A percentile compares a stretch with the other conserved stretches of the same genome.
phyloP scores from a whole-genome alignment of 2,888 invertebrate species.

The Gymnosoma rotundatum region DNA sequence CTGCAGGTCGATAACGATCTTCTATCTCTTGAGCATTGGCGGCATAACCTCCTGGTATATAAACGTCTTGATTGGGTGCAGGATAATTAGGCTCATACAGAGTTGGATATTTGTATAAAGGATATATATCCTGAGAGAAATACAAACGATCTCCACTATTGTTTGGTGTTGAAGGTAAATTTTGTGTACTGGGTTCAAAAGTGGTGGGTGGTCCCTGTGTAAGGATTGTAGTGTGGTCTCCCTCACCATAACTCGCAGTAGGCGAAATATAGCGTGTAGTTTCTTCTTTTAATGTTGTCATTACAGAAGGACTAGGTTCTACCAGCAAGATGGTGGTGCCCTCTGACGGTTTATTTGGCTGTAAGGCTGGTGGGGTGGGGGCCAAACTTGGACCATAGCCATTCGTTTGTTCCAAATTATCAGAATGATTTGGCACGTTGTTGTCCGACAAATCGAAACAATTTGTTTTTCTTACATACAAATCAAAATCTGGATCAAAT shows the following conservation, averaged over 20 bases:
- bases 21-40: constrained; percentile 80
- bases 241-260: constrained; percentile 69
- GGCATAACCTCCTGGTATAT: constrained; percentile 81
- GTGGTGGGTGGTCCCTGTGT: constrained; percentile 68
- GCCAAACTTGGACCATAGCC: constrained; percentile 68
- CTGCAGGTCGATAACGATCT: constrained; percentile 77
- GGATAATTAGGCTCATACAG: constrained; percentile 82
- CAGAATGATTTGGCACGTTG: constrained; percentile 74
- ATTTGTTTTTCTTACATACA: constrained; percentile 84
- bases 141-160: constrained; percentile 78
- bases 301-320: constrained; percentile 76
- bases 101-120: constrained; percentile 81
- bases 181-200: constrained; percentile 63
- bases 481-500: constrained; percentile 85
- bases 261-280: constrained; percentile 69
- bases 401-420: constrained; percentile 49
- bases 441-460: constrained; percentile 82
- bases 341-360: constrained; percentile 75
- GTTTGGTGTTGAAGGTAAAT: constrained; percentile 64
- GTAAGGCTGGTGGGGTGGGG: constrained; percentile 74
- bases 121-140: constrained; percentile 81
- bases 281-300: constrained; percentile 60
- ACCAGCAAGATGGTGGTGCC: constrained; percentile 77
- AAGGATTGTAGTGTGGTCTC: constrained; percentile 62
- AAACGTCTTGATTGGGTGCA: constrained; percentile 79